phyloP scores from a whole-genome alignment of 2,797 vertebrate genomes.

The Thripadectes ignobilis region DNA sequence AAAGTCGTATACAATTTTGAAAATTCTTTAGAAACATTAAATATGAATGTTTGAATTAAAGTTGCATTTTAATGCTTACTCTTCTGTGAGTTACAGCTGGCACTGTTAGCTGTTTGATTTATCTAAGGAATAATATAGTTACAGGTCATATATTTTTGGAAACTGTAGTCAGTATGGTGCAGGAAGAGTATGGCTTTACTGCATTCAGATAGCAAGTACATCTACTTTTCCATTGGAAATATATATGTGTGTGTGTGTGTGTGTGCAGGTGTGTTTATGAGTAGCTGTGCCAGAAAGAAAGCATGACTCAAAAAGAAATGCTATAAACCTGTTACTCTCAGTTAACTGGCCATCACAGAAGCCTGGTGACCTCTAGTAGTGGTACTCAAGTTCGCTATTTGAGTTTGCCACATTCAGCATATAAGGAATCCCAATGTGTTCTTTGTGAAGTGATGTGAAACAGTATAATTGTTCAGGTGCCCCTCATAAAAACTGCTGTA shows the following conservation, averaged over 20 bases:
- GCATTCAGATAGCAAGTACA: background rate
- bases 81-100: background rate
- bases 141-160: background rate
- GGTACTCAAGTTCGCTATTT: fast-evolving
- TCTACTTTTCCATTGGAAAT: background rate
- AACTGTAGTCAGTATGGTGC: background rate
- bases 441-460: background rate
- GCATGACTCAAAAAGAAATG: background rate
- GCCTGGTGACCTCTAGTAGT: background rate
- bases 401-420: background rate
- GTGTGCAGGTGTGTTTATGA: background rate
- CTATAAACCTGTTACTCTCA: background rate
- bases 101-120: background rate
- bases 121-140: background rate
- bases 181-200: background rate
- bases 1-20: background rate
- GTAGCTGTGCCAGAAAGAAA: background rate
- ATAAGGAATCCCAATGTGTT: fast-evolving
- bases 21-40: background rate
- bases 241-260: fast-evolving
- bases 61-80: background rate
- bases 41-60: background rate
- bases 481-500: background rate
- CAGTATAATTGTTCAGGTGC: background rate
- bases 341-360: background rate